These are phyloP conservation scores for Calvadosia cruxmelitensis DNA, from an alignment of 30 jellyfish, hydroid and myxozoan species.

Conservation along the genomic window DNA sequence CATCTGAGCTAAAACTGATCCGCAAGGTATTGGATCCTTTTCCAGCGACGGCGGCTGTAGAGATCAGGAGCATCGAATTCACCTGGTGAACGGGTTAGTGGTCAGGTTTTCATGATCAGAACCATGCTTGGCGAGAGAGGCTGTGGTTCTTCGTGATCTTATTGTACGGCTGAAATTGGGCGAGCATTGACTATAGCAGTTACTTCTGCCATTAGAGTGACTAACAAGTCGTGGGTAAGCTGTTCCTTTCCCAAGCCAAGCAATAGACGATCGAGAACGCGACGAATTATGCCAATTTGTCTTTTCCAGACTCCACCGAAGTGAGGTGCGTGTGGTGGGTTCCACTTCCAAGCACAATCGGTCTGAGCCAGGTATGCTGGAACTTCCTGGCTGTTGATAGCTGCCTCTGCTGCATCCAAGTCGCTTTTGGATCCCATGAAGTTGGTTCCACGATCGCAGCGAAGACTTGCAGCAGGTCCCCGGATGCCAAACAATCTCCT, in stretches of 20 bases:
- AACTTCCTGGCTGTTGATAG: background rate
- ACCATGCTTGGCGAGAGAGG: background rate
- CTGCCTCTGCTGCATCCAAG: slow-evolving; percentile 7
- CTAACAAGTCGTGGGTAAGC: background rate
- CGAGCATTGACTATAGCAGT: background rate
- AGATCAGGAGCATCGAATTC: background rate
- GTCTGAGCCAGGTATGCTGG: no score
- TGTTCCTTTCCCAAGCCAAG: background rate
- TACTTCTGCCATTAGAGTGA: background rate
- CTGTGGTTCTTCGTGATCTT: background rate
- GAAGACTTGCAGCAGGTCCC: slow-evolving; percentile 20
- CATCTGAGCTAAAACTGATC: background rate
- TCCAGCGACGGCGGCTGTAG: background rate
- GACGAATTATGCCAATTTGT: no score
- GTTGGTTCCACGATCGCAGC: slow-evolving; percentile 32
- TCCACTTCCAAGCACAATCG: background rate
- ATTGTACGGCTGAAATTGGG: background rate
- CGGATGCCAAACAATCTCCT: slow-evolving; percentile 14
- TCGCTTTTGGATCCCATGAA: slow-evolving; percentile 26
- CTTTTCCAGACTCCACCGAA: no score
- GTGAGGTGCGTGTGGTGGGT: background rate
- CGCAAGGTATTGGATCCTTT: background rate
- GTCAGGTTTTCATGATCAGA: background rate
- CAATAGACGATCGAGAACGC: background rate
- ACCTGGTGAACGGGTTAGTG: background rate